Conservation (phyloP, 2,888 invertebrate genomes). For the Cotesia congregata region DNA sequence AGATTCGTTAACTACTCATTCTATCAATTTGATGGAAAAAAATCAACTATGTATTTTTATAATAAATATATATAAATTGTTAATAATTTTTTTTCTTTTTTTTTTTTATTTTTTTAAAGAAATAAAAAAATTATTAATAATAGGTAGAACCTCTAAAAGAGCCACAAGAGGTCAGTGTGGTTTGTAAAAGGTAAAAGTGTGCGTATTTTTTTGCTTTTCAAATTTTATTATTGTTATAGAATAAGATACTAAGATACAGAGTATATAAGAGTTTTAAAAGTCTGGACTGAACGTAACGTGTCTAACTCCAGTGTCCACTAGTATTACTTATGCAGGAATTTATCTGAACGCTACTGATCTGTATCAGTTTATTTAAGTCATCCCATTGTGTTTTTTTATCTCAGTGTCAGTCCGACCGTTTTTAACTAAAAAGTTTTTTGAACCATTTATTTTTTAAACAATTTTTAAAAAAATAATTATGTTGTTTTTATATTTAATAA, state of each 20-base stretch:
- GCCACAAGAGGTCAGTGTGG: neutral
- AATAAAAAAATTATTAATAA: too few relatives aligned
- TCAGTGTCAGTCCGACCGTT: too few relatives aligned
- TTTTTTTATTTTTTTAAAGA: neutral
- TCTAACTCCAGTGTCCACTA: too few relatives aligned
- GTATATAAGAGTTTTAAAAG: neutral
- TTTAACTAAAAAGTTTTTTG: too few relatives aligned
- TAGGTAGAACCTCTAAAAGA: neutral
- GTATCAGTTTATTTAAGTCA: too few relatives aligned
- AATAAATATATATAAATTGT: neutral
- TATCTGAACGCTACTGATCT: too few relatives aligned
- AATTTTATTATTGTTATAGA: neutral
- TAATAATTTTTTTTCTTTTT: neutral
- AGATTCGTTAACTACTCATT: too few relatives aligned
- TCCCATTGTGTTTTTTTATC: too few relatives aligned
- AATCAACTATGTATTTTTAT: too few relatives aligned
- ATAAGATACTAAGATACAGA: neutral
- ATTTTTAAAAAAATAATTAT: neutral
- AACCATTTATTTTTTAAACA: neutral
- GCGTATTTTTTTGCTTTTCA: neutral
- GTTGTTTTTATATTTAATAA: constrained; percentile 15
- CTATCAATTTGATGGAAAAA: too few relatives aligned
- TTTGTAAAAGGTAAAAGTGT: neutral
- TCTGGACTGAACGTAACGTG: too few relatives aligned
- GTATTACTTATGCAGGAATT: too few relatives aligned